A percentile compares a stretch with the other conserved stretches of the same genome.
Evolutionary conservation across 2,797 vertebrate genomes (phyloP).

Genomic region (Typhlichthys eigenmanni): DNA sequence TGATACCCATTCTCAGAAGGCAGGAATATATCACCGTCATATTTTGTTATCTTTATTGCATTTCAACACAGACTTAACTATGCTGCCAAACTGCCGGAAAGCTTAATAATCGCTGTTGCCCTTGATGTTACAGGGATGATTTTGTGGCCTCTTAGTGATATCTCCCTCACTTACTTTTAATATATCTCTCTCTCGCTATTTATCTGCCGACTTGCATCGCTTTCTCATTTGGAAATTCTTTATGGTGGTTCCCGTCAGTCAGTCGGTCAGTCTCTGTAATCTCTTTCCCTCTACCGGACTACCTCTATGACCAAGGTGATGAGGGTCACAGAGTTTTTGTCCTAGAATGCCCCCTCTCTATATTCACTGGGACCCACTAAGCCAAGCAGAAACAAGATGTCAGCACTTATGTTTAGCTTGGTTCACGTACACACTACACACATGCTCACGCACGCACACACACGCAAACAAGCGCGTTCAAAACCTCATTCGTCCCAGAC

Average conservation of each 20-base stretch:
- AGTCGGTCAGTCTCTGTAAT: neutral
- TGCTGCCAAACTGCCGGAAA: slow-evolving; percentile 53
- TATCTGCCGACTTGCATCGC: neutral
- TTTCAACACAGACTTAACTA: slow-evolving; percentile 66
- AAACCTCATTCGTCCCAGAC: slow-evolving; percentile 48
- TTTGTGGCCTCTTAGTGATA: slow-evolving; percentile 42
- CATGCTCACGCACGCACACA: neutral
- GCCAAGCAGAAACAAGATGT: slow-evolving; percentile 48
- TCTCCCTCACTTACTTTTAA: slow-evolving; percentile 10
- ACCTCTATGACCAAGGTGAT: slow-evolving; percentile 32
- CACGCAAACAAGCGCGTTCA: slow-evolving; percentile 14
- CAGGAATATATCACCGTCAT: slow-evolving; percentile 71
- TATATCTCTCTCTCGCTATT: slow-evolving; percentile 14
- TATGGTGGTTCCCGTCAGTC: neutral
- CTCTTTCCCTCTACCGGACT: neutral
- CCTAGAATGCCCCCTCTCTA: slow-evolving; percentile 32
- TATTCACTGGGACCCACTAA: slow-evolving; percentile 33
- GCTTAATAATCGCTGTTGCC: slow-evolving; percentile 65
- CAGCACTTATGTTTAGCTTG: slow-evolving; percentile 57
- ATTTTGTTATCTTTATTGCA: slow-evolving; percentile 74
- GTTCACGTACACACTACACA: slow-evolving; percentile 28
- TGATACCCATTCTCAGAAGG: slow-evolving; percentile 59
- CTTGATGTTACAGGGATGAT: slow-evolving; percentile 68
- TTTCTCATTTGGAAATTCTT: slow-evolving; percentile 8
- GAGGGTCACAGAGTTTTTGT: slow-evolving; percentile 29